Evolutionary conservation across 2,797 vertebrate genomes (phyloP), one percentile per base, ranked within the genome.

Genomic region (Phrynocephalus guinanensis): DNA sequence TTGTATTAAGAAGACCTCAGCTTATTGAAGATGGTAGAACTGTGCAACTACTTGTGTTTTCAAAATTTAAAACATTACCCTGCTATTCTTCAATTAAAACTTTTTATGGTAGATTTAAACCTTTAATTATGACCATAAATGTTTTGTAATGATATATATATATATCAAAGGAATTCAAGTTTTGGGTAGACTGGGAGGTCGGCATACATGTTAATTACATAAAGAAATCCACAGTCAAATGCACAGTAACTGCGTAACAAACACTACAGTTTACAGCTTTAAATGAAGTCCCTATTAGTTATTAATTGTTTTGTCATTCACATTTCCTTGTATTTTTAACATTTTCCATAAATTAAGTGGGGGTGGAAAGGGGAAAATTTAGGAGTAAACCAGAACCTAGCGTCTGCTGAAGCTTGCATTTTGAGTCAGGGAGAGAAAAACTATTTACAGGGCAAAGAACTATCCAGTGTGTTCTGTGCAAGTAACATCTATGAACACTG

Each of bases 401-500:
- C 90, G 93, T 93, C 95, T 91, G 90, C 94, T 68, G 94, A 77
- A 95, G 92, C 94, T 93, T 92, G 90, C 71, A 91, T 95, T 84
- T 96, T 92, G 92, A 95, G 94, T 94, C 82, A 83, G 93, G 92
- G 94, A 88, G 90, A 73, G n/a, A 76, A 84, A 60, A 33, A 90
- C 87, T 91, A 44, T 60, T 82, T 90, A 91, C 91, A 94, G 93
- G 93, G 90, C 90, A 93, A 86, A 92, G 93, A 93, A 94, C 15
- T 91, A 83, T 86, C 87, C 92, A 92, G 85, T 91, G 91, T 88
- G 48, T 91, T 90, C 90, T 95, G 91, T 95, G 92, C 92, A 87
- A 88, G 91, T 93, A 87, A 90, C 93, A 91, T 76, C 90, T 88
- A 73, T 20, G 52, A 88, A 67, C 30, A 73, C 86, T 83, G 90